Conservation (phyloP, 1,140 invertebrate species). For the Oedothorax gibbosus region DNA sequence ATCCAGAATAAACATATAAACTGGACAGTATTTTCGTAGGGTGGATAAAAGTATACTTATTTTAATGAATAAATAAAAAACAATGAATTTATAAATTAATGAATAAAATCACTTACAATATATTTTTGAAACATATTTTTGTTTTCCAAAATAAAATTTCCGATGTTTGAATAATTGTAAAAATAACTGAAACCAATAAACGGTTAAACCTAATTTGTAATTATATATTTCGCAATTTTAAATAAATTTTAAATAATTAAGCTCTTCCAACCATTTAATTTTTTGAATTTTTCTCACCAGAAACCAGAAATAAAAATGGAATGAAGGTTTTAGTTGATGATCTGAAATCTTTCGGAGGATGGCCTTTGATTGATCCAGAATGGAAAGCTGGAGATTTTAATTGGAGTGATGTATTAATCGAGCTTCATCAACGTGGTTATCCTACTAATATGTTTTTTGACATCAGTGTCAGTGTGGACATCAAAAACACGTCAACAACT, state of each 20-base stretch:
- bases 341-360: conserved; percentile 34
- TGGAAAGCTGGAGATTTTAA: conserved; percentile 13
- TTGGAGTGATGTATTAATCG: background rate
- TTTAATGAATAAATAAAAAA: too few relatives aligned
- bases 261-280: background rate
- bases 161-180: background rate
- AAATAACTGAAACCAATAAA: background rate
- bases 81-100: too few relatives aligned
- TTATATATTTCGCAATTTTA: background rate
- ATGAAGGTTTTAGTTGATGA: conserved; percentile 11
- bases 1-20: too few relatives aligned
- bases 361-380: conserved; percentile 18
- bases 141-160: too few relatives aligned
- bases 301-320: conserved; percentile 5
- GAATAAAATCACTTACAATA: too few relatives aligned
- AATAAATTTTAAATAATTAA: background rate
- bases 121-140: too few relatives aligned
- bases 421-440: conserved; percentile 13
- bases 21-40: too few relatives aligned
- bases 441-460: conserved; percentile 4
- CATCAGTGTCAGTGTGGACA: conserved; percentile 4
- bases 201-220: background rate
- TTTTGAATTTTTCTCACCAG: background rate
- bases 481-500: conserved; percentile 15
- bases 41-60: too few relatives aligned